Conservation (phyloP, 2,113 vertebrate species). For the Caranx ignobilis region DNA sequence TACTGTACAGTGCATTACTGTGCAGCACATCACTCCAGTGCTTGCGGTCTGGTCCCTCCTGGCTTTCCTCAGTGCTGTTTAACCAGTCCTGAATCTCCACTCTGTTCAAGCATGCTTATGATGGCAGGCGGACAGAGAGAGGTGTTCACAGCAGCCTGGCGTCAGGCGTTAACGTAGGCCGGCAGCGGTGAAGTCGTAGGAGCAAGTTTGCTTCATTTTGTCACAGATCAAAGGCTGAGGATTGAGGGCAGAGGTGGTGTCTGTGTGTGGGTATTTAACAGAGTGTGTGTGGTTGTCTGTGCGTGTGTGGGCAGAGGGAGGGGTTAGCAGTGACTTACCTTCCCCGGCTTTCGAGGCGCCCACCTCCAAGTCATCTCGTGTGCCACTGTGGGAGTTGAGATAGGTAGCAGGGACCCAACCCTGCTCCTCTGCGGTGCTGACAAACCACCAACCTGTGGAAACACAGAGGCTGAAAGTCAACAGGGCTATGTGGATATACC, state of each 20-base stretch:
- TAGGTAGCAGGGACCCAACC: slow-evolving; percentile 98
- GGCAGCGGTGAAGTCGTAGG: slow-evolving; percentile 24
- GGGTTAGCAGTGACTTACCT: slow-evolving; percentile 83
- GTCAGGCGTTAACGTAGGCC: slow-evolving; percentile 40
- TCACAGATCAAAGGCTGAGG: slow-evolving; percentile 55
- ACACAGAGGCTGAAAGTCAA: slow-evolving; percentile 30
- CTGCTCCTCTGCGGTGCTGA: slow-evolving; percentile 96
- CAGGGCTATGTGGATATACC: background rate
- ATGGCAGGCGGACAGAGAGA: slow-evolving; percentile 68
- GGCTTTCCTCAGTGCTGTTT: slow-evolving; percentile 60
- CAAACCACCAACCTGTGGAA: slow-evolving; percentile 96
- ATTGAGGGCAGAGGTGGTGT: slow-evolving; percentile 25
- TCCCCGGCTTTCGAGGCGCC: slow-evolving; percentile 92
- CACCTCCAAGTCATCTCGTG: slow-evolving; percentile 93
- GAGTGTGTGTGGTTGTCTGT: slow-evolving; percentile 38
- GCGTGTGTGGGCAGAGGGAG: slow-evolving; percentile 11
- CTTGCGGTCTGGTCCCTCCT: slow-evolving; percentile 61
- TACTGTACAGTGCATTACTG: slow-evolving; percentile 56
- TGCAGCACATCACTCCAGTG: slow-evolving; percentile 52
- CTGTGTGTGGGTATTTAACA: slow-evolving; percentile 43
- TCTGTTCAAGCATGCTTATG: slow-evolving; percentile 66
- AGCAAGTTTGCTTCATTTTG: slow-evolving; percentile 50
- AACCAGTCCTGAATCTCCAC: slow-evolving; percentile 69
- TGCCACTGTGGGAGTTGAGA: slow-evolving; percentile 94
- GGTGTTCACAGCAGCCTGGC: slow-evolving; percentile 48